A percentile compares a stretch with the other conserved stretches of the same genome.
phyloP scores from a whole-genome alignment of 2,888 invertebrate species.

The Shargacucullia verbasci region DNA sequence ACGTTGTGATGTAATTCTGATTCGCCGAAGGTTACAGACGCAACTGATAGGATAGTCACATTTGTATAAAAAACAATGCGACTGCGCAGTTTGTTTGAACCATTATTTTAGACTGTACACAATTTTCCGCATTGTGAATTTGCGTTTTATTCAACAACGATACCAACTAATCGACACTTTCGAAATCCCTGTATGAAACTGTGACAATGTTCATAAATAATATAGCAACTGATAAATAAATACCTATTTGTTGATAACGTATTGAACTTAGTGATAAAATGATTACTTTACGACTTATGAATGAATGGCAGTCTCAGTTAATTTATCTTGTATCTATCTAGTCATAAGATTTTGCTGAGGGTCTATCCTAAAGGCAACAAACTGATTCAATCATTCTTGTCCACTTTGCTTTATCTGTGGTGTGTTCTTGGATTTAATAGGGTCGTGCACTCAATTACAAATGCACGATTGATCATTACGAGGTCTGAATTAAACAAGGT shows the following conservation, averaged over 20 bases:
- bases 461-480: background rate
- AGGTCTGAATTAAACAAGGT: background rate
- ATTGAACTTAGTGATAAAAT: slow-evolving; percentile 36
- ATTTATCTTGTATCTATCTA: slow-evolving; percentile 5
- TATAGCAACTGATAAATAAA: slow-evolving; percentile 20
- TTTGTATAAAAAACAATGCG: no score
- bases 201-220: slow-evolving; percentile 34
- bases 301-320: slow-evolving; percentile 25
- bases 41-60: no score
- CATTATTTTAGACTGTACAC: no score
- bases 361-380: slow-evolving; percentile 3
- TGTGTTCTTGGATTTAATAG: slow-evolving; percentile 19
- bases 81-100: no score
- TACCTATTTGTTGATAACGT: slow-evolving; percentile 38
- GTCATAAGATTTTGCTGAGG: background rate
- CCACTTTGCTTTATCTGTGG: slow-evolving; percentile 23
- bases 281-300: slow-evolving; percentile 19
- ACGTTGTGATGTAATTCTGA: slow-evolving; percentile 29
- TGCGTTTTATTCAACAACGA: no score
- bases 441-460: slow-evolving; percentile 7
- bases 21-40: slow-evolving; percentile 9
- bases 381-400: slow-evolving; percentile 5
- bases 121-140: no score
- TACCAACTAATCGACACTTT: no score
- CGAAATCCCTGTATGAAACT: slow-evolving; percentile 28